Evolutionary conservation across 2,888 invertebrate species (phyloP), one percentile per base, ranked within the genome.

Genomic region (Acronicta leporina): DNA sequence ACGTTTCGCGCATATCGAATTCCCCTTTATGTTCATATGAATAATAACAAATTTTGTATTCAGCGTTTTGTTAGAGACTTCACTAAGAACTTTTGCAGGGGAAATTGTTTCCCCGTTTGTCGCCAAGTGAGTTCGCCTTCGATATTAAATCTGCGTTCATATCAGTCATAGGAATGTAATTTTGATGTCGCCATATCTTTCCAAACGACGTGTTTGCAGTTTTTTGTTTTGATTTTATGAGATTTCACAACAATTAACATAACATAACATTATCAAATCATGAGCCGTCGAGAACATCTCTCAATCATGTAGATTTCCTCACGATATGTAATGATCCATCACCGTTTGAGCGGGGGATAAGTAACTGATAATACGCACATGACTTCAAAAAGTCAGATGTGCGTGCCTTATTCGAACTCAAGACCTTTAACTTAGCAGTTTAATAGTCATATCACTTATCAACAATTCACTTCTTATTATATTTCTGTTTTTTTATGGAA

Each of bases 1-100:
- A 91, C 88, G 87, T 86, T 88, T 82, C 80, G 81, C 83, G 90
- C 87, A 90, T 92, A 90, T 90, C 87, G 85, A 89, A 88, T 87
- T 84, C 82, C 78, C 84, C 83, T 87, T 87, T 87, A 87, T 87
- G 85, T 85, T 85, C 85, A 82, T 89, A 87, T 86, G 87, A 87
- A 89, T 89, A 89, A 88, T 87, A 89, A 85, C 84, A 83, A 83
- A 84, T 87, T 88, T 79, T 83, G 82, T 86, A 83, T 84, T 84
- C 80, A 81, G 75, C 78, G 75, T 82, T 75, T 75, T 71, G 72
- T 80, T 80, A 73, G 76, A 80, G 77, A 79, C 78, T 79, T 72
- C 73, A 77, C 74, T 75, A 81, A 79, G 74, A 84, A 82, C 65
- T 81, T 84, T 80, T 57, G 56, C 55, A 55, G 56, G 55, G 59